Conservation (phyloP, 64 coral and sea anemone genomes). For the Catalaphyllia jardinei region DNA sequence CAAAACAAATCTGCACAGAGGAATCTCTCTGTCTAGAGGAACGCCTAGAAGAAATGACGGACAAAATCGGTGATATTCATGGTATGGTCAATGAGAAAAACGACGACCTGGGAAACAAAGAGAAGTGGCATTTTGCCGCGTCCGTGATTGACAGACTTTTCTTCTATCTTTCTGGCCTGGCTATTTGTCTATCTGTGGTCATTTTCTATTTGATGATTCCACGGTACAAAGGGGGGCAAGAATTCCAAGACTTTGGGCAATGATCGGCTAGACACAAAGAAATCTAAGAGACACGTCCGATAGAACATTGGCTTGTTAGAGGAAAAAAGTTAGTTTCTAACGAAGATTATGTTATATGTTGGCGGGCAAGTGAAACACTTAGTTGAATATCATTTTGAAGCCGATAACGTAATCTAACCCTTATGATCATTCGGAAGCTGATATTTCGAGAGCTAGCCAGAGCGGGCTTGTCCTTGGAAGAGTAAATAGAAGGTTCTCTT, state of each 20-base stretch:
- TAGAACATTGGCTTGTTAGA: too few relatives aligned
- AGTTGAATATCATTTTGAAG: too few relatives aligned
- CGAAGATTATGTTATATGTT: too few relatives aligned
- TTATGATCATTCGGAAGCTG: too few relatives aligned
- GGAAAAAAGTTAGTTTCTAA: too few relatives aligned
- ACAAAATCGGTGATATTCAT: constrained; percentile 18
- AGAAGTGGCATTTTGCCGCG: constrained; percentile 75
- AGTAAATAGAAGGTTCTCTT: too few relatives aligned
- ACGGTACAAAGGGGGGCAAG: background rate
- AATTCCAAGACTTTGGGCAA: background rate
- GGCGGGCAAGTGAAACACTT: too few relatives aligned
- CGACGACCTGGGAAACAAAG: constrained; percentile 12
- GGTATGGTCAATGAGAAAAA: constrained; percentile 1
- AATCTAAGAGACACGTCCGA: background rate
- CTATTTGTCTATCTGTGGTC: constrained; percentile 45
- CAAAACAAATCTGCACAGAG: background rate
- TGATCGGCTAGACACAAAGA: background rate
- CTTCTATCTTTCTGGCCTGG: constrained; percentile 22
- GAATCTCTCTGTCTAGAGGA: constrained; percentile 5
- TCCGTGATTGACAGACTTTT: constrained; percentile 68
- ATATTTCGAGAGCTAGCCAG: too few relatives aligned
- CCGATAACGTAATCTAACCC: too few relatives aligned
- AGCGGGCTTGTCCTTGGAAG: too few relatives aligned
- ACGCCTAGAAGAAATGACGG: constrained; percentile 42
- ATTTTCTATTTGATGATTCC: constrained; percentile 62